These are phyloP conservation scores for Ophthalmolycus amberensis DNA, from an alignment of 2,113 vertebrate species.

Conservation along the genomic window DNA sequence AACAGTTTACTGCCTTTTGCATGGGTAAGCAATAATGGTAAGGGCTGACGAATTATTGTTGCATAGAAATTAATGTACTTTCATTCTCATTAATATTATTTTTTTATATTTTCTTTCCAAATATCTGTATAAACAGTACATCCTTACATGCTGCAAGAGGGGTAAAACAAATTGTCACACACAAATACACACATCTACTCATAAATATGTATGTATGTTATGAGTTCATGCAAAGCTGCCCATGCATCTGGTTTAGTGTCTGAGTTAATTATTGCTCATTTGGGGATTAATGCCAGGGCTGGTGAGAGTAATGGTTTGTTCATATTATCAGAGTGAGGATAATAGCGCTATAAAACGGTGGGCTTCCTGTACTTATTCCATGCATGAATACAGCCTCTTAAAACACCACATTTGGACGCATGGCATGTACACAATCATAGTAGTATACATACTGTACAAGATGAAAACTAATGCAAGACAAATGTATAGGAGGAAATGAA, in stretches of 20 bases:
- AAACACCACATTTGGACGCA: constrained; percentile 23
- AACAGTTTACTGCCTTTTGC: constrained; percentile 59
- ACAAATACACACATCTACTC: not conserved
- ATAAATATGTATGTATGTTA: not conserved
- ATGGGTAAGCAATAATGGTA: constrained; percentile 52
- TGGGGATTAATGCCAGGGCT: constrained; percentile 72
- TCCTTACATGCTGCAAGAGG: not conserved
- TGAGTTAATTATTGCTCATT: constrained; percentile 78
- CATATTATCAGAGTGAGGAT: constrained; percentile 71
- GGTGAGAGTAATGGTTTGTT: constrained; percentile 75
- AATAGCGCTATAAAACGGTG: constrained; percentile 72
- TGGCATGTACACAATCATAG: not conserved
- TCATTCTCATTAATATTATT: not conserved
- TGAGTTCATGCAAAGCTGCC: constrained; percentile 28
- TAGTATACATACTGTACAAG: not conserved
- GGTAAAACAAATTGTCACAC: not conserved
- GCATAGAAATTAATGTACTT: constrained; percentile 33
- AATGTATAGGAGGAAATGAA: not conserved
- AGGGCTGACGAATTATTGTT: constrained; percentile 46
- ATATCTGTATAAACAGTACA: not conserved
- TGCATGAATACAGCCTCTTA: constrained; percentile 46
- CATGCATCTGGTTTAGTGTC: constrained; percentile 57
- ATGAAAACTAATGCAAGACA: not conserved
- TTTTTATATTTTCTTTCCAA: not conserved
- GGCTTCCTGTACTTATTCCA: constrained; percentile 54